These are phyloP conservation scores for Leptothorax acervorum DNA, from an alignment of 2,888 invertebrate genomes.

Conservation along the genomic window DNA sequence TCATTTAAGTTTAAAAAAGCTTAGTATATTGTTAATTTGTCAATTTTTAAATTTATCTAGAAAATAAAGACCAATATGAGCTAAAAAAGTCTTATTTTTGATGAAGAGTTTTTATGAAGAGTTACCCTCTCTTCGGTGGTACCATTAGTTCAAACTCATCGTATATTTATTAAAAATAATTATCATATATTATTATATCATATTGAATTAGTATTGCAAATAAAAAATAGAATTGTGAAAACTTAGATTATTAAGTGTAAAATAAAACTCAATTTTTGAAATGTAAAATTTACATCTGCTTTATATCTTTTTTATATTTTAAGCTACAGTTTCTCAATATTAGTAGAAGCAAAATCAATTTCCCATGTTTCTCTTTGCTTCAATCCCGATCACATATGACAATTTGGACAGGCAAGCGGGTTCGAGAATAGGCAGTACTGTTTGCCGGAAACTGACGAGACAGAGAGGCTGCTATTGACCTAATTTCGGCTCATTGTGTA, in stretches of 20 bases:
- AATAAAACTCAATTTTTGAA: not conserved
- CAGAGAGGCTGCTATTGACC: conserved; percentile 49
- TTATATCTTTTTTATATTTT: conserved; percentile 16
- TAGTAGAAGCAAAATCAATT: conserved; percentile 48
- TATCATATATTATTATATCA: not conserved
- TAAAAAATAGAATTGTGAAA: not conserved
- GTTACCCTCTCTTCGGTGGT: not conserved
- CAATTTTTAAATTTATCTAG: not conserved
- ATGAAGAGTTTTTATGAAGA: not conserved
- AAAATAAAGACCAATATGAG: not conserved
- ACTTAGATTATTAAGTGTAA: not conserved
- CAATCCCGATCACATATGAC: conserved; percentile 51
- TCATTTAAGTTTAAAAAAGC: too few species aligned
- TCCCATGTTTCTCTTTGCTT: conserved; percentile 49
- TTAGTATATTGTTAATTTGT: too few species aligned
- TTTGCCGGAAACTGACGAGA: conserved; percentile 53
- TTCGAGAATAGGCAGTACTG: conserved; percentile 45
- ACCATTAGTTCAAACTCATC: not conserved
- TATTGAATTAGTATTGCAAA: not conserved
- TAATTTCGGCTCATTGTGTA: conserved; percentile 55
- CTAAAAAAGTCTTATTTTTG: not conserved
- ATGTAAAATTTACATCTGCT: not conserved
- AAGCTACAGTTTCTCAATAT: conserved; percentile 31
- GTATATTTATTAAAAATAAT: not conserved
- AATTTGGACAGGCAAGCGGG: conserved; percentile 47